Conservation (phyloP, 2,888 invertebrate genomes). For the Oscheius sp. region DNA sequence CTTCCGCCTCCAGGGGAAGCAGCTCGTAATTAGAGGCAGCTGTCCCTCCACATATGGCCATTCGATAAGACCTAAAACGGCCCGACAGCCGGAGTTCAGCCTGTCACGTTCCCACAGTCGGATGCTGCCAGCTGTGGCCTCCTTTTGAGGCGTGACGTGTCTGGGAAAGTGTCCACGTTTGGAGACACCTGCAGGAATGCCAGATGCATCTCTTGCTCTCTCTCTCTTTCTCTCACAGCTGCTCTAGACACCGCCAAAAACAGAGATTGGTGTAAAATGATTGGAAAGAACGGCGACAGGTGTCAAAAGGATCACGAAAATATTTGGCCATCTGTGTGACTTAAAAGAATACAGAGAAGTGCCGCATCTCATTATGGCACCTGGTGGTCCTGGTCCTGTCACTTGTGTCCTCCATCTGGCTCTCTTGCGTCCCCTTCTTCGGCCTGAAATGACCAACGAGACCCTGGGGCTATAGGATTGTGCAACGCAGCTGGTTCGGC, state of each 20-base stretch:
- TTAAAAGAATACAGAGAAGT: no score
- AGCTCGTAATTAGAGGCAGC: conserved; percentile 27
- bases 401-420: conserved; percentile 1
- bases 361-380: not conserved
- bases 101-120: conserved; percentile 15
- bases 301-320: no score
- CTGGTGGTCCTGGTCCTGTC: not conserved
- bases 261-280: not conserved
- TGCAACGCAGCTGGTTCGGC: conserved; percentile 7
- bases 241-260: conserved; percentile 7
- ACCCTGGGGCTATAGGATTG: not conserved
- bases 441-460: not conserved
- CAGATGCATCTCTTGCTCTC: conserved; percentile 25
- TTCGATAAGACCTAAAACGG: conserved; percentile 10
- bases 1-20: conserved; percentile 16
- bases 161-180: conserved; percentile 16
- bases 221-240: no score
- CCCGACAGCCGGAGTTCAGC: no score
- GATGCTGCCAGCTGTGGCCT: conserved; percentile 22
- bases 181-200: conserved; percentile 12
- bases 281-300: not conserved
- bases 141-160: conserved; percentile 17
- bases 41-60: conserved; percentile 28
- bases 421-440: not conserved
- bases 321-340: no score